phyloP scores from a whole-genome alignment of 2,888 invertebrate genomes.

The Syrista parreyssii region DNA sequence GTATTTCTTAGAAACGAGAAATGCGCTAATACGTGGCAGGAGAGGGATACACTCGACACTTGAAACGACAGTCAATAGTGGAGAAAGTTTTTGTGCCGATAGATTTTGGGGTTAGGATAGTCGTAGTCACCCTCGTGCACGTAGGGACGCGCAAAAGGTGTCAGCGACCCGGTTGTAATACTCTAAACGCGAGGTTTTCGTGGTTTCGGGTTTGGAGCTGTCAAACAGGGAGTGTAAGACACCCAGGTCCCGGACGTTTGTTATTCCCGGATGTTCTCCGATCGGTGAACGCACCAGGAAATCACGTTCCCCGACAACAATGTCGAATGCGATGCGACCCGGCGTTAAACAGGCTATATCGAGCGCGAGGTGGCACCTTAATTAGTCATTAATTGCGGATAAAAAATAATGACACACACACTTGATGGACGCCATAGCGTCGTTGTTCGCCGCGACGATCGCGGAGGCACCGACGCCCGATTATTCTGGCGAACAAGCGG shows the following conservation, averaged over 20 bases:
- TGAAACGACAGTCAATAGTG: not conserved
- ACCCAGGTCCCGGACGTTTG: slow-evolving; percentile 32
- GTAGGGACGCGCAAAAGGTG: not conserved
- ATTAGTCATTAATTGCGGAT: slow-evolving; percentile 50
- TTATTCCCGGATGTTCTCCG: slow-evolving; percentile 26
- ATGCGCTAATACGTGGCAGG: not conserved
- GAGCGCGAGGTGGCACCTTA: slow-evolving; percentile 25
- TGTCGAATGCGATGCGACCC: slow-evolving; percentile 13
- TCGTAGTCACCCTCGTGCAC: not conserved
- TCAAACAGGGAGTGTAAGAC: slow-evolving; percentile 41
- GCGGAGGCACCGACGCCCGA: slow-evolving; percentile 17
- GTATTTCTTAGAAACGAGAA: not conserved
- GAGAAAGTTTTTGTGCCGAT: not conserved
- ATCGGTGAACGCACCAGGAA: not conserved
- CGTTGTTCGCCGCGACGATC: slow-evolving; percentile 48
- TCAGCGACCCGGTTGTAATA: not conserved
- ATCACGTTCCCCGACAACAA: slow-evolving; percentile 6
- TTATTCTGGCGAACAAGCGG: slow-evolving; percentile 11
- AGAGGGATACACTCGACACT: not conserved
- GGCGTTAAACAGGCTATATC: slow-evolving; percentile 13
- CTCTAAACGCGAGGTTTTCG: not conserved
- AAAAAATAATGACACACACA: slow-evolving; percentile 35
- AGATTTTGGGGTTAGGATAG: slow-evolving; percentile 4
- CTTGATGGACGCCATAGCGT: slow-evolving; percentile 61
- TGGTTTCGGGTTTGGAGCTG: slow-evolving; percentile 32